Base-by-base conservation (phyloP, 2,113 vertebrate genomes). In the Hippocampus guttulatus region DNA sequence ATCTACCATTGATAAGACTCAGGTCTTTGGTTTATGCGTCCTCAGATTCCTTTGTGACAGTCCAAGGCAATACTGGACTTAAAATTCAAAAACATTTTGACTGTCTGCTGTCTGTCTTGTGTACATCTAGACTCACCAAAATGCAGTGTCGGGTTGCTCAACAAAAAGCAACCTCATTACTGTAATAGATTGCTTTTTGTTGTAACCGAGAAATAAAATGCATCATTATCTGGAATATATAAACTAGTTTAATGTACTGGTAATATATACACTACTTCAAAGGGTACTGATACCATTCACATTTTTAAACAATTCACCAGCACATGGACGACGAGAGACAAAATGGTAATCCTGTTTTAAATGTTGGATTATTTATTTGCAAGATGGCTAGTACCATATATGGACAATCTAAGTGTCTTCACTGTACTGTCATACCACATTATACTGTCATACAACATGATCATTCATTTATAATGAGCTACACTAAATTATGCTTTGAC, bases 1-100 rank as follows among this genome's bases (percentile, higher is more conserved):
- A 91, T 91, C 88, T 88, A 73, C 79, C 16, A 45, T 86, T 87
- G 88, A 91, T 91, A 88, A 88, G 85, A 73, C 74, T 82, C 74
- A 45, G 76, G 75, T 80, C 74, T 79, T 70, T 81, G 67, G 61
- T 85, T 83, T 85, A 1, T 41, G 18, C 9, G 63, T n/a, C 11
- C 25, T 47, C n/a, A 47, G 41, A 64, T 64, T 64, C 30, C 27
- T 62, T 62, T 62, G 33, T 33, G 30, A 20, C 33, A 62, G 16
- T 62, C 38, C 11, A n/a, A 64, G 30, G 8, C 16, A 62, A 33
- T 40, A 58, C 14, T 58, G 55, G 23, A 30, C 23, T 15, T 5
- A 57, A 57, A 25, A 3, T 23, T 57, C 3, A 12, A 25, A 27
- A 58, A 27, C 6, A 6, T 11, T 9, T 21, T n/a, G 52, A n/a